Percentiles rank a stretch among this genome's conserved stretches.
These are phyloP conservation scores for Drosophila recens DNA, from an alignment of 2,888 invertebrate genomes.

Conservation along the genomic window DNA sequence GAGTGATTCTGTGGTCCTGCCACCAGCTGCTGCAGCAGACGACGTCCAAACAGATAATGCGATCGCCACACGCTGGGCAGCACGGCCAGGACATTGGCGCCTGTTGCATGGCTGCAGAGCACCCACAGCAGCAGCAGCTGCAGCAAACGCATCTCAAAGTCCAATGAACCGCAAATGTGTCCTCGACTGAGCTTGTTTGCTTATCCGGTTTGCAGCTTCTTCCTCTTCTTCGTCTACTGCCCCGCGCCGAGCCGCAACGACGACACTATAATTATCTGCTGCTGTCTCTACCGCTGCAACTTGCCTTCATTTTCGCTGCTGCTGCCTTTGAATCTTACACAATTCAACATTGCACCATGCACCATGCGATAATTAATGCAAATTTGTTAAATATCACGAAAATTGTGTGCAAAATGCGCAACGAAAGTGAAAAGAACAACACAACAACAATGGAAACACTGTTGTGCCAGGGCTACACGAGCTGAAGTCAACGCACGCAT, in stretches of 20 bases:
- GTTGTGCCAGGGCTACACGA: constrained; percentile 36
- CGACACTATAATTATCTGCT: constrained; percentile 64
- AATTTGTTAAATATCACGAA: constrained; percentile 47
- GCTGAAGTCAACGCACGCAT: neutral
- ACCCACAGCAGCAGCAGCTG: constrained; percentile 60
- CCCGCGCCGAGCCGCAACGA: constrained; percentile 27
- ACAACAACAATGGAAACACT: constrained; percentile 55
- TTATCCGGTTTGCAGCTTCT: constrained; percentile 69
- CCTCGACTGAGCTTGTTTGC: constrained; percentile 42
- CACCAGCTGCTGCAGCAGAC: constrained; percentile 79
- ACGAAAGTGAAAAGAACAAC: constrained; percentile 73
- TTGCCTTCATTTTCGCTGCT: constrained; percentile 61
- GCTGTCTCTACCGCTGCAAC: constrained; percentile 42
- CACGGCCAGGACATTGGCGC: constrained; percentile 83
- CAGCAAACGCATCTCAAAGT: constrained; percentile 59
- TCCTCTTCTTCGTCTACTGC: constrained; percentile 23
- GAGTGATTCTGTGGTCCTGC: constrained; percentile 79
- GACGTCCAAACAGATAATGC: constrained; percentile 83
- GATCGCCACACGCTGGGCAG: constrained; percentile 84
- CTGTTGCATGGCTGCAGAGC: constrained; percentile 53
- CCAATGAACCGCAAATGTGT: constrained; percentile 39
- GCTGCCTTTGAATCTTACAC: constrained; percentile 27
- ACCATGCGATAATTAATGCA: constrained; percentile 49
- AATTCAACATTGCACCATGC: constrained; percentile 40
- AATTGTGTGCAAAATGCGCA: constrained; percentile 55